phyloP scores from a whole-genome alignment of 2,888 invertebrate genomes.

The Acronicta psi region DNA sequence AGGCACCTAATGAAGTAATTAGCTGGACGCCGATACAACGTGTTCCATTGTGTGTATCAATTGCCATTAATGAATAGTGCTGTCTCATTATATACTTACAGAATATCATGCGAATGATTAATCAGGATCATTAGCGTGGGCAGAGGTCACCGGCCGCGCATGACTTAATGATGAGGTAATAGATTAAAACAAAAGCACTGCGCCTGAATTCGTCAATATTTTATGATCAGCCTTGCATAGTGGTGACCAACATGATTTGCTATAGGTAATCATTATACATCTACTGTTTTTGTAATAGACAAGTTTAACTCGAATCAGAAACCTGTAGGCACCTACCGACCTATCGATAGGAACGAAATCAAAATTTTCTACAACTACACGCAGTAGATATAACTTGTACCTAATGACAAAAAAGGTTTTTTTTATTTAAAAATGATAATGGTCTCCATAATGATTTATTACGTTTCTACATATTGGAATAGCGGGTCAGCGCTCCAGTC shows the following conservation, averaged over 20 bases:
- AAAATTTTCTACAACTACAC: constrained; percentile 19
- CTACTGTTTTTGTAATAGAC: no score
- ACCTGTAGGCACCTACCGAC: constrained; percentile 1
- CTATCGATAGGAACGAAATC: constrained; percentile 11
- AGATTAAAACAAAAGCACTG: constrained; percentile 27
- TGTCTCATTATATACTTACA: constrained; percentile 46
- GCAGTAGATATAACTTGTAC: constrained; percentile 11
- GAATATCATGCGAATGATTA: constrained; percentile 34
- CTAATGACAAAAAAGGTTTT: no score
- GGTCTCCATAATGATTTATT: constrained; percentile 20
- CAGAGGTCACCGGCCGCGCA: constrained; percentile 28
- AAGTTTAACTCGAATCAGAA: constrained; percentile 12
- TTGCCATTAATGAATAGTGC: constrained; percentile 37
- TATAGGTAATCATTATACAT: no score
- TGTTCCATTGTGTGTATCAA: constrained; percentile 37
- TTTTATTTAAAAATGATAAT: no score
- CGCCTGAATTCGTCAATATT: constrained; percentile 10
- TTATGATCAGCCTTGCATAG: background rate
- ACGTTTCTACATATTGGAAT: constrained; percentile 5
- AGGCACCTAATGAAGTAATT: constrained; percentile 57
- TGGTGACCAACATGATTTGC: background rate
- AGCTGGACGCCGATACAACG: constrained; percentile 46
- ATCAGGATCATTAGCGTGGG: constrained; percentile 27
- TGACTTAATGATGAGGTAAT: constrained; percentile 34
- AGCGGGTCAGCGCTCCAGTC: constrained; percentile 13